Base-by-base conservation (phyloP, 2,113 vertebrate genomes). In the Conger conger region DNA sequence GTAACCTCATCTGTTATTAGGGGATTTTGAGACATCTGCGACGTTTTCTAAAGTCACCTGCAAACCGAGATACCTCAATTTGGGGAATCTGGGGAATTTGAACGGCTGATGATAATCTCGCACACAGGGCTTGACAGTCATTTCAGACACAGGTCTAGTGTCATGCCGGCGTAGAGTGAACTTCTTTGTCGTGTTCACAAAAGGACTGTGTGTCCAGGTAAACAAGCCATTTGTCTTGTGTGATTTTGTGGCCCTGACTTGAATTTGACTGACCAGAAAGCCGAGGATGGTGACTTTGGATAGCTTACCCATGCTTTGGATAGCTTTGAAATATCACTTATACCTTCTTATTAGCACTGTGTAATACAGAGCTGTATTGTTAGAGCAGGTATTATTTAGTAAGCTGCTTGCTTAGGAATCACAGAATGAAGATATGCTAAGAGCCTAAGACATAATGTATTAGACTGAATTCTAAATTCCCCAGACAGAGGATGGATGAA, bases 21-120 rank as follows among this genome's bases (percentile, higher is more conserved):
- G 76, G 76, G 76, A 84, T 84, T 60, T 84, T 27, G 33, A 30
- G 45, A 79, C 53, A 57, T 50, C 45, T 84, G 33, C 36, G 33
- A 20, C 30, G 27, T 57, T 79, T 79, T 30, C 37, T 83, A 40
- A 76, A 83, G 63, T 83, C 82, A 33, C 4, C 36, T n/a, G 63
- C 9, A 30, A 73, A 76, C 63, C 17, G 27, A 53, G 33, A 50
- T 36, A 23, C 50, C 23, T 57, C 35, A 18, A 1, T 16, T 53
- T n/a, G 20, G 35, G n/a, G n/a, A n/a, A 45, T 84, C 27, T 54
- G 17, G 13, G 17, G 33, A 54, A 36, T 23, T 20, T 38, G 36
- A 78, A 78, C 16, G 76, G 5, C 17, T 78, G 30, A 38, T 15
- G 15, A 20, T 38, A 38, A 78, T 78, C 30, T 78, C 76, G 1